These are phyloP conservation scores for Porites cylindrica DNA, from an alignment of 92 coral and sea anemone species.

Conservation along the genomic window DNA sequence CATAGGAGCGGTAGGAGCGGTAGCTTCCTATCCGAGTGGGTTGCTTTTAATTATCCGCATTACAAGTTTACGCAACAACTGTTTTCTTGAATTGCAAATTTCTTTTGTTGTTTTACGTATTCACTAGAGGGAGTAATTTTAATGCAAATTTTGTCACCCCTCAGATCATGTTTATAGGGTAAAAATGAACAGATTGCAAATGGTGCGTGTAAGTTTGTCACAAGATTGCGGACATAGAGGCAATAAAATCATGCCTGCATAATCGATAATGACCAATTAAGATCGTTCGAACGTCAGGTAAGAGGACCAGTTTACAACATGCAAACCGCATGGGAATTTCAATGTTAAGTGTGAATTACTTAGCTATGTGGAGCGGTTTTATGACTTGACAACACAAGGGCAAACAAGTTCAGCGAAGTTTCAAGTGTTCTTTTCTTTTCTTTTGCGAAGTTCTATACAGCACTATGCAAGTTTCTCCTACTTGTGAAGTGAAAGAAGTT, in stretches of 20 bases:
- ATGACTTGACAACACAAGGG: slow-evolving; percentile 8
- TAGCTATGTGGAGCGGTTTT: not conserved
- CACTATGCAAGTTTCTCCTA: slow-evolving; percentile 63
- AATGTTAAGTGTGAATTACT: not conserved
- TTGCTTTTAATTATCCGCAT: not conserved
- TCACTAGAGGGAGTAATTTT: not conserved
- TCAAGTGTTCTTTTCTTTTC: not conserved
- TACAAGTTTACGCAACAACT: slow-evolving; percentile 6
- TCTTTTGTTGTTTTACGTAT: not conserved
- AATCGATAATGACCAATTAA: not conserved
- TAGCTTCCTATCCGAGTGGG: not conserved
- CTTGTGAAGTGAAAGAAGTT: slow-evolving; percentile 23
- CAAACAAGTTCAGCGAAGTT: slow-evolving; percentile 10
- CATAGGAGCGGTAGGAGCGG: too few species aligned
- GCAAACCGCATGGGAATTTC: slow-evolving; percentile 18
- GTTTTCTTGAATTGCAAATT: slow-evolving; percentile 6
- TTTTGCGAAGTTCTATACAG: not conserved
- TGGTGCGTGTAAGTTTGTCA: not conserved
- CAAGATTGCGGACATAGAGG: not conserved
- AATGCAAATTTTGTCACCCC: slow-evolving; percentile 31
- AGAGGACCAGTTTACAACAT: not conserved
- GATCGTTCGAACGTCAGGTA: not conserved
- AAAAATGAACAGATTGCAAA: slow-evolving; percentile 27
- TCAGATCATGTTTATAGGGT: not conserved
- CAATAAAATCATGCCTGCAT: not conserved